Conservation (phyloP, 2,113 vertebrate genomes). For the Alosa alosa region DNA sequence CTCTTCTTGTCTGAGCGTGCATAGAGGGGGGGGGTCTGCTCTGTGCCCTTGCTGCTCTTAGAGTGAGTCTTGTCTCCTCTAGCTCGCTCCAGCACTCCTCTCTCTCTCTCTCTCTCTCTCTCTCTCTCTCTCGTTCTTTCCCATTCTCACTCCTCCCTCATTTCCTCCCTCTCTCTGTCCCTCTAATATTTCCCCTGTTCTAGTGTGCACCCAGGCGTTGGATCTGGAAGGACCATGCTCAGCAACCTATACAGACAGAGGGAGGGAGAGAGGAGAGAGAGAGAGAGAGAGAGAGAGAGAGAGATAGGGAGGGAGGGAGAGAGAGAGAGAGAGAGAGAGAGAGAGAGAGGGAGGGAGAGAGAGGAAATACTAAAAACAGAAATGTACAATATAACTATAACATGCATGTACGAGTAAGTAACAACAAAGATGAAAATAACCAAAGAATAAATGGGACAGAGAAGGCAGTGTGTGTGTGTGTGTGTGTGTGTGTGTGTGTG, state of each 20-base stretch:
- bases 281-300: too few relatives aligned
- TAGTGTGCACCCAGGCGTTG: too few relatives aligned
- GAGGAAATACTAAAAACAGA: neutral
- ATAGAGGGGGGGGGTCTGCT: neutral
- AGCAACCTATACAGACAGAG: too few relatives aligned
- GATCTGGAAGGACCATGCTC: too few relatives aligned
- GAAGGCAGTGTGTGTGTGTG: neutral
- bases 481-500: too few relatives aligned
- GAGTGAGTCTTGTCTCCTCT: slow-evolving; percentile 24
- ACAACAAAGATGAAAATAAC: neutral
- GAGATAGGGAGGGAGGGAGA: too few relatives aligned
- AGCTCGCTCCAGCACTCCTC: slow-evolving; percentile 15
- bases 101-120: slow-evolving; percentile 21
- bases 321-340: too few relatives aligned
- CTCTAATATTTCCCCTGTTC: too few relatives aligned
- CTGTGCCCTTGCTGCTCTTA: slow-evolving; percentile 14
- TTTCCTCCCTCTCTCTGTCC: neutral
- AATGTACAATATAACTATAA: neutral
- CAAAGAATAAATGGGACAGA: neutral
- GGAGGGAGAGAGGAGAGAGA: too few relatives aligned
- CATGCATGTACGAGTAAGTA: neutral
- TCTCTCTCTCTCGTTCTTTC: slow-evolving; percentile 3
- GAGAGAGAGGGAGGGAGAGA: neutral
- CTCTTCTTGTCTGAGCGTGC: neutral
- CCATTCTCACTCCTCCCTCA: neutral